Conservation (phyloP, 2,797 vertebrate species). For the Halcyon badia region DNA sequence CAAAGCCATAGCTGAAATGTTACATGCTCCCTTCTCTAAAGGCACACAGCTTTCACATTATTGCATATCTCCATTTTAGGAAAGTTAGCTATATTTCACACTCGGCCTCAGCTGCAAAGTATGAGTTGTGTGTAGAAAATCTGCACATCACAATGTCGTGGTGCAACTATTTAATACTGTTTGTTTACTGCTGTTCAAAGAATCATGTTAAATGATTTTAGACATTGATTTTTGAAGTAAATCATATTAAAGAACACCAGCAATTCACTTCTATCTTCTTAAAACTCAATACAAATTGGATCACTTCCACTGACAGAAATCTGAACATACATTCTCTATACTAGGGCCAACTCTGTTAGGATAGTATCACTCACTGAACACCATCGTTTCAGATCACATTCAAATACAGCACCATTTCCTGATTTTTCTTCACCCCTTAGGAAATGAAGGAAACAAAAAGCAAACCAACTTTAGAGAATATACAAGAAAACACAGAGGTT, state of each 20-base stretch:
- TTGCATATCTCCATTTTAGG: neutral
- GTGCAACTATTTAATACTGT: neutral
- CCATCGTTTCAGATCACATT: neutral
- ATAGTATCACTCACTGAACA: neutral
- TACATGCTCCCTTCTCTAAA: neutral
- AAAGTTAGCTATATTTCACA: neutral
- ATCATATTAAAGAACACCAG: neutral
- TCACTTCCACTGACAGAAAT: neutral
- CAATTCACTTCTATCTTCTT: neutral
- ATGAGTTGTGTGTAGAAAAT: neutral
- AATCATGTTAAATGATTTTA: neutral
- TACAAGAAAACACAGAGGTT: neutral
- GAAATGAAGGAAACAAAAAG: neutral
- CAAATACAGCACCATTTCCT: neutral
- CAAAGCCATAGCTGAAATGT: neutral
- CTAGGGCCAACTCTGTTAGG: neutral
- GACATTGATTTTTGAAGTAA: conserved; percentile 10
- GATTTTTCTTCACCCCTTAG: neutral
- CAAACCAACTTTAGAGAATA: neutral
- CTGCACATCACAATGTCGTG: neutral
- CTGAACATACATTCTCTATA: neutral
- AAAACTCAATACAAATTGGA: neutral
- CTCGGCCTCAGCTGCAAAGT: neutral
- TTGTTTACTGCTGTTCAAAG: neutral
- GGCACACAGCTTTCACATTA: neutral